Conservation (phyloP, 2,113 vertebrate species). For the Origma solitaria region DNA sequence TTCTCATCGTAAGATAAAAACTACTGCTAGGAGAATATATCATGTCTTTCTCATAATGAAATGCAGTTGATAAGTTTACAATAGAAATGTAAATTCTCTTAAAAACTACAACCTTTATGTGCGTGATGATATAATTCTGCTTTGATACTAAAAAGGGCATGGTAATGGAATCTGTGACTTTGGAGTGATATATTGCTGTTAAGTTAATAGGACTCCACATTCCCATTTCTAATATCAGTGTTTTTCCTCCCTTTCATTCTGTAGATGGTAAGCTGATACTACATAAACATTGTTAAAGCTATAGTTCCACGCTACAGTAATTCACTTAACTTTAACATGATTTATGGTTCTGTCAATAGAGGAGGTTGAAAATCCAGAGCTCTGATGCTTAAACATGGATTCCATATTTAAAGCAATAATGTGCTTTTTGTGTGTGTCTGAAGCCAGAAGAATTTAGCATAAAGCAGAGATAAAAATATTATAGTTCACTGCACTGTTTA, state of each 20-base stretch:
- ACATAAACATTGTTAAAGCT: constrained; percentile 85
- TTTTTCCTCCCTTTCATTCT: constrained; percentile 56
- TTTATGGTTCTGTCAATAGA: constrained; percentile 91
- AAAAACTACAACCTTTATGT: constrained; percentile 31
- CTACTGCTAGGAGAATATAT: constrained; percentile 21
- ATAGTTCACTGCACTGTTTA: constrained; percentile 43
- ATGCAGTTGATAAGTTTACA: constrained; percentile 46
- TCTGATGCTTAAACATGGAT: constrained; percentile 70
- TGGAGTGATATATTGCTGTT: constrained; percentile 65
- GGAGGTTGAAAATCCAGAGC: constrained; percentile 76
- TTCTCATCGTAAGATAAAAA: constrained; percentile 33
- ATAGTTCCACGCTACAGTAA: constrained; percentile 85
- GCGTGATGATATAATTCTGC: constrained; percentile 46
- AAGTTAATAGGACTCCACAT: constrained; percentile 65
- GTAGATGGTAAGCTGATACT: constrained; percentile 81
- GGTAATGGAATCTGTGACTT: constrained; percentile 49
- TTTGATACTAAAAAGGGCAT: constrained; percentile 45
- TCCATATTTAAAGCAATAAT: constrained; percentile 82
- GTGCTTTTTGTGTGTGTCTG: constrained; percentile 56
- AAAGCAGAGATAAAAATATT: constrained; percentile 62
- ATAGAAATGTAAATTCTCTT: constrained; percentile 52
- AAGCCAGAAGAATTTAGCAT: constrained; percentile 41
- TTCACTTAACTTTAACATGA: constrained; percentile 91
- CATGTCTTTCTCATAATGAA: constrained; percentile 49
- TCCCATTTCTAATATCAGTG: constrained; percentile 65